phyloP scores from a whole-genome alignment of 2,888 invertebrate genomes.

The Leptopilina syphax region DNA sequence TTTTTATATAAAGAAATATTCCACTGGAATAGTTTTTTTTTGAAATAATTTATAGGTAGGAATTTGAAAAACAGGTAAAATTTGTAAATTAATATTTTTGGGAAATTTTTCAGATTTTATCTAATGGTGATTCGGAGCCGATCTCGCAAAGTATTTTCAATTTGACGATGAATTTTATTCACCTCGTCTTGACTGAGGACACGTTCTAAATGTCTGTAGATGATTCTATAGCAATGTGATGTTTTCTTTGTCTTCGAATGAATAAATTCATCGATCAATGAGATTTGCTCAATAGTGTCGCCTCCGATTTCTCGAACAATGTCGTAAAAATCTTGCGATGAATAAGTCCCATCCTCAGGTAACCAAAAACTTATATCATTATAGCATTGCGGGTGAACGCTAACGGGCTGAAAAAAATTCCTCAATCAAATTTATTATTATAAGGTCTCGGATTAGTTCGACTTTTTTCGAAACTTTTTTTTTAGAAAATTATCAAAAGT shows the following conservation, averaged over 20 bases:
- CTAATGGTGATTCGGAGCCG: slow-evolving; percentile 40
- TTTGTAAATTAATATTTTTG: too few relatives aligned
- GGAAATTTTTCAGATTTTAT: slow-evolving; percentile 50
- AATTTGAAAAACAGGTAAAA: too few relatives aligned
- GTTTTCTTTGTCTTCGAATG: slow-evolving; percentile 89
- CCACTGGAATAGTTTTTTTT: too few relatives aligned
- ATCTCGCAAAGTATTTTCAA: slow-evolving; percentile 80
- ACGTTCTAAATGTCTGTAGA: slow-evolving; percentile 94
- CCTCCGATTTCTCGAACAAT: slow-evolving; percentile 92
- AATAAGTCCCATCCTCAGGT: slow-evolving; percentile 83
- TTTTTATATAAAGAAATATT: too few relatives aligned
- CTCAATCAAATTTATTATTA: slow-evolving; percentile 6
- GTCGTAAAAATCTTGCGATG: slow-evolving; percentile 94
- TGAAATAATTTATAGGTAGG: too few relatives aligned
- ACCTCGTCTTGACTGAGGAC: slow-evolving; percentile 93
- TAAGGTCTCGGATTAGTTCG: too few relatives aligned
- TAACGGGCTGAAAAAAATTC: slow-evolving; percentile 81
- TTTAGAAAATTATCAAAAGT: too few relatives aligned
- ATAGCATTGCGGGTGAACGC: slow-evolving; percentile 89
- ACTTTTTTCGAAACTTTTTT: too few relatives aligned
- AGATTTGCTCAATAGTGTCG: slow-evolving; percentile 95
- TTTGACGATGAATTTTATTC: slow-evolving; percentile 87
- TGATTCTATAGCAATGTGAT: slow-evolving; percentile 94
- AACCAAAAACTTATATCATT: slow-evolving; percentile 99
- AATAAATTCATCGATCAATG: slow-evolving; percentile 89